Base-by-base conservation (phyloP, 2,797 vertebrate genomes). In the Myotis findleyi region DNA sequence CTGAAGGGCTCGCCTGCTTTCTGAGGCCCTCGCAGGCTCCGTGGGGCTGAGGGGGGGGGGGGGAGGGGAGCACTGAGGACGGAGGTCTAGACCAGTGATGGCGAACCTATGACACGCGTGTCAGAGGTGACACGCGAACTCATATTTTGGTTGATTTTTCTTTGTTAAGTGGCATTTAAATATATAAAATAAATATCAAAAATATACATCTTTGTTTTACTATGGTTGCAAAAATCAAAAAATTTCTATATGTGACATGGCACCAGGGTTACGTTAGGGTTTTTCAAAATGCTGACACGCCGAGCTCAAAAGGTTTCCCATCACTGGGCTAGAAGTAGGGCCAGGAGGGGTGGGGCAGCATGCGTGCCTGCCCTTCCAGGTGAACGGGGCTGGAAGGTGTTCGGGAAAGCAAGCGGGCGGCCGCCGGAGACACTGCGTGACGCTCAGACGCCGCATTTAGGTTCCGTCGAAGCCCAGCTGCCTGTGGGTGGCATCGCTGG, bases 391-490 rank as follows among this genome's bases (percentile, higher is more conserved):
- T 4, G 3, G 89, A 59, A 76, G 38, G 25, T 5, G n/a, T 44
- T 69, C 59, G 59, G 79, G 57, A 59, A 66, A 79, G 44, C 53
- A 18, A 66, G 57, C 11, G 38, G 76, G 82, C 75, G 94, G 75
- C 21, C 59, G 1, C 6, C 7, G n/a, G 12, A 57, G 72, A 79
- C 38, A n/a, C 51, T 33, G 27, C 49, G 68, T 91, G 86, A 82
- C 18, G 36, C 20, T 72, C 5, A 33, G 49, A 75, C 9, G 10
- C 3, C 12, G 55, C 33, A 33, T 88, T 38, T 51, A 85, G 55
- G 87, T 62, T 72, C 68, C 89, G 69, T 55, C 47, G 3, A 88
- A 95, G 64, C 53, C 89, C 53, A 20, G 51, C 36, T 94, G 62
- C 72, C 51, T 71, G 72, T 69, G 68, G 62, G 62, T 25, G 49